phyloP scores from a whole-genome alignment of 2,888 invertebrate genomes.

The Acanthosoma haemorrhoidale region DNA sequence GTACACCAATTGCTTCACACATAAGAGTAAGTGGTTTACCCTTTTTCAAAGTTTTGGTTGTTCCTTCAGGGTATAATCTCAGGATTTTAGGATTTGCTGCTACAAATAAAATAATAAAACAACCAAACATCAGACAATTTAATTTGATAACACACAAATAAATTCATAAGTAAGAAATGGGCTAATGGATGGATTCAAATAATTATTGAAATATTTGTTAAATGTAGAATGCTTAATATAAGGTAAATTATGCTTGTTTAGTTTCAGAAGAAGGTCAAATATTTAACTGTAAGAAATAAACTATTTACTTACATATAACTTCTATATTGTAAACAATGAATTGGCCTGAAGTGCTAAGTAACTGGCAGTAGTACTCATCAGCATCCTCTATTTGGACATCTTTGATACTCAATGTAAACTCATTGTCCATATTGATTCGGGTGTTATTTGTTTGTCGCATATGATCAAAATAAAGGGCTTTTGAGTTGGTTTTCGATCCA shows the following conservation, averaged over 20 bases:
- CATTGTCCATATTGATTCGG: slow-evolving; percentile 20
- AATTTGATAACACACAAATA: not conserved
- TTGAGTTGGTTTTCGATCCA: not conserved
- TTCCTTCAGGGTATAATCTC: slow-evolving; percentile 25
- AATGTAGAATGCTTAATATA: no score
- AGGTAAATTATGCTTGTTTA: no score
- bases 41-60: slow-evolving; percentile 19
- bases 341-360: not conserved
- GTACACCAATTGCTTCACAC: slow-evolving; percentile 32
- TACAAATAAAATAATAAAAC: not conserved
- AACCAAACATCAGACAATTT: not conserved
- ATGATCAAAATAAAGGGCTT: slow-evolving; percentile 32
- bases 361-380: slow-evolving; percentile 30
- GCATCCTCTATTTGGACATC: slow-evolving; percentile 29
- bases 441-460: slow-evolving; percentile 29
- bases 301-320: not conserved
- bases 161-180: no score
- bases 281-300: no score
- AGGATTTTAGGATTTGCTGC: slow-evolving; percentile 29
- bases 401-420: slow-evolving; percentile 27
- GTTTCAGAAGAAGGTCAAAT: no score
- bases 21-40: slow-evolving; percentile 32
- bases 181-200: no score
- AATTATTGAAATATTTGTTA: no score
- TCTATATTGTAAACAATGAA: not conserved